A percentile compares a stretch with the other conserved stretches of the same genome.
Evolutionary conservation across 2,113 vertebrate genomes (phyloP).

Genomic region (Gobio gobio): DNA sequence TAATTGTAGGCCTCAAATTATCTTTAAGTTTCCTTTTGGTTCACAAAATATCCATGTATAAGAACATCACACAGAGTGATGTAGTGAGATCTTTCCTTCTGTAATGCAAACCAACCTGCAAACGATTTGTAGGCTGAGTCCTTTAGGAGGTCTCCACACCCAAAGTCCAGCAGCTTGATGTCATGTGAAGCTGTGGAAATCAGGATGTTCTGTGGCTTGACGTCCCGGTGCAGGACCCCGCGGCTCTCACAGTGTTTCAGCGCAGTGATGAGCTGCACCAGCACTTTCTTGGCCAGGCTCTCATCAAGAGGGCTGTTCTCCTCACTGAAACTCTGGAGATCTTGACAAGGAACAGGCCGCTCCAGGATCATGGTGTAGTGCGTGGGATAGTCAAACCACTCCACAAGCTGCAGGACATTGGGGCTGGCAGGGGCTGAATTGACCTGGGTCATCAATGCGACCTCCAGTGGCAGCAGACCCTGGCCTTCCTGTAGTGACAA

Average conservation of each 20-base stretch:
- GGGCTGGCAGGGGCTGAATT: constrained; percentile 17
- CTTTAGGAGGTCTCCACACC: constrained; percentile 65
- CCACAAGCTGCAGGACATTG: constrained; percentile 41
- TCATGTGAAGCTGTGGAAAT: constrained; percentile 65
- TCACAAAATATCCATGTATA: not conserved
- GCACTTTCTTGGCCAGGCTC: constrained; percentile 53
- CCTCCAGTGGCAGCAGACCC: constrained; percentile 46
- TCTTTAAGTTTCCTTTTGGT: not conserved
- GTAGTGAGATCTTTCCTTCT: not conserved
- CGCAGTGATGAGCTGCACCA: constrained; percentile 61
- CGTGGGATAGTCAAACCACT: constrained; percentile 62
- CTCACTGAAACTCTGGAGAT: constrained; percentile 58
- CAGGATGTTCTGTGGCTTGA: constrained; percentile 78
- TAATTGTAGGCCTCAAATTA: too few relatives aligned
- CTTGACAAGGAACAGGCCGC: constrained; percentile 8
- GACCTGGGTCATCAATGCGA: constrained; percentile 63
- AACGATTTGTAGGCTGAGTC: constrained; percentile 59
- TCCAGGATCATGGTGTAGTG: not conserved
- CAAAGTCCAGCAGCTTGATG: constrained; percentile 71
- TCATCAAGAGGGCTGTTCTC: constrained; percentile 57
- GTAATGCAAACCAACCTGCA: constrained; percentile 56
- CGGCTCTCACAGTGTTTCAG: constrained; percentile 56
- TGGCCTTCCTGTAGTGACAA: constrained; percentile 9
- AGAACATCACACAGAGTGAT: constrained; percentile 16
- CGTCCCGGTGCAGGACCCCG: constrained; percentile 63